These are phyloP conservation scores for Temnothorax nylanderi DNA, from an alignment of 1,140 invertebrate genomes.

Conservation along the genomic window DNA sequence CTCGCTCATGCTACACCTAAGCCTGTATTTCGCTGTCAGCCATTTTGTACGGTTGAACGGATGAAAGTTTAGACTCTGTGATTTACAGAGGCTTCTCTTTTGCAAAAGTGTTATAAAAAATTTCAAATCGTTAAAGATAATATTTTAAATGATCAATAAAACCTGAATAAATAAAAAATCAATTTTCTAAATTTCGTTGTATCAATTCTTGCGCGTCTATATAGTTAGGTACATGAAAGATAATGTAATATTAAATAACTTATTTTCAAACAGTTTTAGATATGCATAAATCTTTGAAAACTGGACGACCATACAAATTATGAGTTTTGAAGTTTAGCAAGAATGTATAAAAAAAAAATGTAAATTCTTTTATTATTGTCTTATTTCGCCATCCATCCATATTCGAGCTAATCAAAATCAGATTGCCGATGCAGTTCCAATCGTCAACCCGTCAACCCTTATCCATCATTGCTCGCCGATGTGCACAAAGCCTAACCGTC, in stretches of 20 bases:
- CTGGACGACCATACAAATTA: not conserved
- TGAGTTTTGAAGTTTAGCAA: not conserved
- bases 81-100: not conserved
- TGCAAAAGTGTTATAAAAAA: not conserved
- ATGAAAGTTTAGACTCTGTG: not conserved
- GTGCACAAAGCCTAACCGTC: not conserved
- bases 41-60: not conserved
- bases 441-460: not conserved
- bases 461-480: not conserved
- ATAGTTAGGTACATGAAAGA: not conserved
- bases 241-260: not conserved
- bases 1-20: constrained; percentile 42
- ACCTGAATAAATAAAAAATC: not conserved
- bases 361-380: not conserved
- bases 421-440: not conserved
- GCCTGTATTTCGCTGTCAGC: constrained; percentile 46
- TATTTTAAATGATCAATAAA: not conserved
- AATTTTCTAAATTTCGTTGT: not conserved
- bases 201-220: not conserved
- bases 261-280: not conserved
- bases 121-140: not conserved
- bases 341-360: not conserved
- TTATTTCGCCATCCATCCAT: not conserved
- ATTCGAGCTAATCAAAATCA: not conserved
- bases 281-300: not conserved